Conservation (phyloP, 2,797 vertebrate genomes). For the Xiphorhynchus erythropygius region DNA sequence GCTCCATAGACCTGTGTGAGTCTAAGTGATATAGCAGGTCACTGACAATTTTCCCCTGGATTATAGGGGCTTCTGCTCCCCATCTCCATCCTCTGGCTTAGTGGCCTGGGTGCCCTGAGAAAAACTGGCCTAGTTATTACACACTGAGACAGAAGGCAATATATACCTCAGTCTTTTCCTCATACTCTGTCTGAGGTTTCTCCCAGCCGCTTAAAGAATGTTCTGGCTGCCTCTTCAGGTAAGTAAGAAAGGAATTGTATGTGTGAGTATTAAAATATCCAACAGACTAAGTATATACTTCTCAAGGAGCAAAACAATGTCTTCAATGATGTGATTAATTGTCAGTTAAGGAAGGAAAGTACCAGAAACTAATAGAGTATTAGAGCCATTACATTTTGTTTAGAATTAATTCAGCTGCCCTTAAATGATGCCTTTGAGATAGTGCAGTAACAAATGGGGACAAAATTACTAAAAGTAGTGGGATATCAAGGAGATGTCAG, state of each 20-base stretch:
- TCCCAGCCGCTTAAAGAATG: not conserved
- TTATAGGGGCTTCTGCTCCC: not conserved
- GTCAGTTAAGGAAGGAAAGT: slow-evolving; percentile 7
- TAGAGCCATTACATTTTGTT: not conserved
- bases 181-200: not conserved
- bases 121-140: not conserved
- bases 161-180: not conserved
- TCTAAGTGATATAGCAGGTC: too few relatives aligned
- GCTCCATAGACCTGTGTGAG: not conserved
- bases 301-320: not conserved
- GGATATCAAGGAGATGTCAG: not conserved
- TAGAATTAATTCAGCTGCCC: not conserved
- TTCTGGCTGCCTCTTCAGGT: not conserved
- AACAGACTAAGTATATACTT: not conserved
- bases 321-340: not conserved
- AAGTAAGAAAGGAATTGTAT: not conserved
- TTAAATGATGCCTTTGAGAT: not conserved
- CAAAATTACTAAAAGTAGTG: not conserved
- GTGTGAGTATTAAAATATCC: not conserved
- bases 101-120: not conserved
- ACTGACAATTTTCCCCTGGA: not conserved
- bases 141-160: not conserved
- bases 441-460: not conserved
- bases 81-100: not conserved
- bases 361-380: not conserved